phyloP scores from a whole-genome alignment of 2,888 invertebrate species.

The Leucophenga montana region DNA sequence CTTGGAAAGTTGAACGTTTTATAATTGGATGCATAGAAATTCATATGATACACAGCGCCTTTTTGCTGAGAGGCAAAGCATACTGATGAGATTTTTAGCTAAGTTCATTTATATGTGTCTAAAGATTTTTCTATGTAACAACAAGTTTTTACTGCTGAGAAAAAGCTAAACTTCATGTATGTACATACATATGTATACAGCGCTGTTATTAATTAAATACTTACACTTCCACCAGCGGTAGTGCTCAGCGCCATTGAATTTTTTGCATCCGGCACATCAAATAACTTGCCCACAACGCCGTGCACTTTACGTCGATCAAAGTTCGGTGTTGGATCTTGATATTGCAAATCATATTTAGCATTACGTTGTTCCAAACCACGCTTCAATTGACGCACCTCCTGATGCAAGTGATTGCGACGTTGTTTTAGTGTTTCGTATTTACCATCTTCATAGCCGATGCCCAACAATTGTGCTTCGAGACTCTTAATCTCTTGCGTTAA shows the following conservation, averaged over 20 bases:
- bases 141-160: too few relatives aligned
- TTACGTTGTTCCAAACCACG: slow-evolving; percentile 62
- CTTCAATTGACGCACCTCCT: slow-evolving; percentile 75
- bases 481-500: slow-evolving; percentile 76
- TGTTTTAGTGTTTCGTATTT: slow-evolving; percentile 75
- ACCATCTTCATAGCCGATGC: slow-evolving; percentile 78
- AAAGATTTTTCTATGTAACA: too few relatives aligned
- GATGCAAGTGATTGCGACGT: slow-evolving; percentile 74
- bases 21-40: too few relatives aligned
- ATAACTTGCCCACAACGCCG: slow-evolving; percentile 86
- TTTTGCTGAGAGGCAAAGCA: too few relatives aligned
- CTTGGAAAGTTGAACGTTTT: too few relatives aligned
- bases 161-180: too few relatives aligned
- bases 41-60: too few relatives aligned
- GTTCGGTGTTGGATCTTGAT: slow-evolving; percentile 83
- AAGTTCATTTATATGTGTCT: too few relatives aligned
- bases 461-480: slow-evolving; percentile 73
- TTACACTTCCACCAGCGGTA: slow-evolving; percentile 87
- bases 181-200: too few relatives aligned
- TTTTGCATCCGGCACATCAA: slow-evolving; percentile 81
- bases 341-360: slow-evolving; percentile 77
- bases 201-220: slow-evolving; percentile 46
- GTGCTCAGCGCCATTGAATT: slow-evolving; percentile 88
- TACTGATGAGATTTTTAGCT: too few relatives aligned
- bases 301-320: slow-evolving; percentile 80